Conservation (phyloP, 2,797 vertebrate genomes). For the Phoeniculus purpureus region DNA sequence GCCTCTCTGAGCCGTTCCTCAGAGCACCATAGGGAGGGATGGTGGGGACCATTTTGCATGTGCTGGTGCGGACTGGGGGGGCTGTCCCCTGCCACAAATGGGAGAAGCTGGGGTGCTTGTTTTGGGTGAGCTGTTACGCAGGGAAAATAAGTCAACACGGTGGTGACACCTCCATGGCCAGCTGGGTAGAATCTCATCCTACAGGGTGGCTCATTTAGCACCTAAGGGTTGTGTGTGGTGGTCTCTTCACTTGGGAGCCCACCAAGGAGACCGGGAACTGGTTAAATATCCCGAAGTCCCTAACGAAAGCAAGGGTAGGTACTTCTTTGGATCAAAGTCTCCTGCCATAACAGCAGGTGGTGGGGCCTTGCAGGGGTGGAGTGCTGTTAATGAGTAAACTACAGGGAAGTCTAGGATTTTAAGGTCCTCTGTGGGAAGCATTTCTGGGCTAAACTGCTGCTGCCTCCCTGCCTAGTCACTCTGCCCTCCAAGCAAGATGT, state of each 20-base stretch:
- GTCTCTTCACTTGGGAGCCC: not conserved
- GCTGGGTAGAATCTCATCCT: not conserved
- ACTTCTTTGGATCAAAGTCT: slow-evolving; percentile 14
- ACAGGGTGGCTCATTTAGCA: not conserved
- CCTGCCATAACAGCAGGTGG: not conserved
- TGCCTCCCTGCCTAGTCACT: not conserved
- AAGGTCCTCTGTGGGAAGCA: not conserved
- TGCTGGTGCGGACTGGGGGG: not conserved
- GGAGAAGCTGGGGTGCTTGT: not conserved
- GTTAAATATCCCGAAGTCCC: not conserved
- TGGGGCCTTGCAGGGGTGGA: not conserved
- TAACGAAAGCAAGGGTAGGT: not conserved
- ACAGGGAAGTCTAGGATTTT: not conserved
- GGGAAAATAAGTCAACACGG: not conserved
- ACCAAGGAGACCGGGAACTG: not conserved
- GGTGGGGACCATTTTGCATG: not conserved
- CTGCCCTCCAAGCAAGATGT: slow-evolving; percentile 15
- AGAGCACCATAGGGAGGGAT: not conserved
- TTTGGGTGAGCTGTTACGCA: not conserved
- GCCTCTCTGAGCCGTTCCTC: not conserved
- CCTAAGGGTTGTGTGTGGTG: not conserved
- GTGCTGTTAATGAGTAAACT: slow-evolving; percentile 55
- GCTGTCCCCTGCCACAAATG: not conserved
- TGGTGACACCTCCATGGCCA: not conserved
- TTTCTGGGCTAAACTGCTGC: not conserved